These are phyloP conservation scores for Hypothenemus hampei DNA, from an alignment of 1,140 invertebrate species.

Conservation along the genomic window DNA sequence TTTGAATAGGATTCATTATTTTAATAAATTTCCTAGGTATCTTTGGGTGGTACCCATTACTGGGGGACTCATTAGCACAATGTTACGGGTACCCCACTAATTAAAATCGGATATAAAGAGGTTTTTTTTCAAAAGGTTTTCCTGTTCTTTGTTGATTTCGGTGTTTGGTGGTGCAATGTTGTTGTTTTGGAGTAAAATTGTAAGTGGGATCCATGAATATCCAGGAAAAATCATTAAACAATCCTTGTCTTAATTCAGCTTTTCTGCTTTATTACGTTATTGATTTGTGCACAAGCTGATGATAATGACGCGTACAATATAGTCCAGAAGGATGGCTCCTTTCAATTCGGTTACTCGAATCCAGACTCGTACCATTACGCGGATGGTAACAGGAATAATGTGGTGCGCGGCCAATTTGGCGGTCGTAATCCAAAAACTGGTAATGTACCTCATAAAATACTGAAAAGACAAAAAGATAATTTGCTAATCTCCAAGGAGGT, in stretches of 20 bases:
- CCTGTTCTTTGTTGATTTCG: background rate
- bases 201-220: too few species aligned
- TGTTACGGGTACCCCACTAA: slow-evolving; percentile 34
- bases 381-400: slow-evolving; percentile 54
- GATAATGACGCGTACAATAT: slow-evolving; percentile 43
- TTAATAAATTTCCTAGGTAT: slow-evolving; percentile 13
- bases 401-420: slow-evolving; percentile 60
- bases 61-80: slow-evolving; percentile 33
- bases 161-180: background rate
- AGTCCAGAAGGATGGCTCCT: slow-evolving; percentile 56
- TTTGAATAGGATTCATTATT: slow-evolving; percentile 26
- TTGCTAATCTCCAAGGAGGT: slow-evolving; percentile 40
- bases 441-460: slow-evolving; percentile 9
- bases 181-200: too few species aligned
- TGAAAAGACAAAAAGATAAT: background rate
- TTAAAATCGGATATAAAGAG: slow-evolving; percentile 29
- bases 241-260: too few species aligned
- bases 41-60: slow-evolving; percentile 23
- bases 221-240: too few species aligned
- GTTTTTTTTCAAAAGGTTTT: slow-evolving; percentile 31
- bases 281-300: slow-evolving; percentile 17
- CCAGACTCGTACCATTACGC: slow-evolving; percentile 62
- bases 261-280: too few species aligned
- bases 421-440: slow-evolving; percentile 58
- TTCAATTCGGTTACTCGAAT: slow-evolving; percentile 61